Conservation (phyloP, 2,888 invertebrate species). For the Chrysodeixis includens region DNA sequence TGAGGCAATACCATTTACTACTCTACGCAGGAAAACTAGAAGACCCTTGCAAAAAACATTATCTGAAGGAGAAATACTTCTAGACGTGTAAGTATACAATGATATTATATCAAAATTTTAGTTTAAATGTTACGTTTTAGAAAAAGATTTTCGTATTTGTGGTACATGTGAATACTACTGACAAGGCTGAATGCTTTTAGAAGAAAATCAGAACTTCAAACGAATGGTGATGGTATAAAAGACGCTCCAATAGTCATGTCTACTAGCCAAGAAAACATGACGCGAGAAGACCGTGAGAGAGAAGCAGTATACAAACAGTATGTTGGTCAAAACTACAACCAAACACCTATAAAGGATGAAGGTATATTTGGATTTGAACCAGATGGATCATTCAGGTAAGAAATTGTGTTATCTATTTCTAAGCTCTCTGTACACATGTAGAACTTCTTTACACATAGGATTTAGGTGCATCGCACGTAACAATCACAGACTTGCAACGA, state of each 20-base stretch:
- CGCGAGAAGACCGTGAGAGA: conserved; percentile 82
- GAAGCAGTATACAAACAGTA: conserved; percentile 84
- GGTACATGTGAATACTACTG: not conserved
- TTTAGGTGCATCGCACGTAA: conserved; percentile 57
- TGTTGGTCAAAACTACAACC: conserved; percentile 85
- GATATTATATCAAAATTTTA: not conserved
- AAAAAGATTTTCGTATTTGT: no score
- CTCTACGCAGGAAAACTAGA: conserved; percentile 84
- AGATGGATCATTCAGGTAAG: conserved; percentile 87
- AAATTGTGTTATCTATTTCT: not conserved
- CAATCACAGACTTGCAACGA: conserved; percentile 45
- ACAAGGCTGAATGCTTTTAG: conserved; percentile 60
- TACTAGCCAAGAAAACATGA: conserved; percentile 91
- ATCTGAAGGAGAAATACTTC: conserved; percentile 94
- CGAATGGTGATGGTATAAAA: conserved; percentile 82
- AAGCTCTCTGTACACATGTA: conserved; percentile 30
- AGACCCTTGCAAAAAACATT: conserved; percentile 92
- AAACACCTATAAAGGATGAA: conserved; percentile 90
- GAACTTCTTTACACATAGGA: conserved; percentile 43
- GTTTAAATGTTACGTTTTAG: not conserved
- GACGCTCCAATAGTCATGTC: conserved; percentile 88
- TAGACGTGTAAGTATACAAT: conserved; percentile 85
- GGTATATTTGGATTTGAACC: conserved; percentile 88
- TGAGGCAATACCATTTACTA: conserved; percentile 91
- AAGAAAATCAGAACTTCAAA: conserved; percentile 85